phyloP scores from a whole-genome alignment of 2,888 invertebrate genomes.

The Mimas tiliae region DNA sequence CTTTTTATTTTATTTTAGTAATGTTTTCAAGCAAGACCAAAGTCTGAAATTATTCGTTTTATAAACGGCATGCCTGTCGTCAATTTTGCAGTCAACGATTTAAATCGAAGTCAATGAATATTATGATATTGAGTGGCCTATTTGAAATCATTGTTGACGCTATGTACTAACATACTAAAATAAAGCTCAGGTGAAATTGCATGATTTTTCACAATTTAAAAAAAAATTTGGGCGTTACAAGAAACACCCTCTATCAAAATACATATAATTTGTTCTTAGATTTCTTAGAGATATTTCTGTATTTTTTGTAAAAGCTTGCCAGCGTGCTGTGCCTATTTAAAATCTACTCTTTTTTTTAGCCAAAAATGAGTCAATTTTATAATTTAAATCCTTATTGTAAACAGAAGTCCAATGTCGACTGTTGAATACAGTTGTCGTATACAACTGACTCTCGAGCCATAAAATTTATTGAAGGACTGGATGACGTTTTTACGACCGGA shows the following conservation, averaged over 20 bases:
- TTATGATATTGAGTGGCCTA: background rate
- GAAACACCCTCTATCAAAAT: too few species aligned
- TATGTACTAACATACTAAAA: background rate
- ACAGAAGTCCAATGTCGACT: constrained; percentile 30
- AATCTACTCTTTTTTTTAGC: background rate
- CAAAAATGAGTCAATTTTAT: background rate
- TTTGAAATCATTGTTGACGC: too few species aligned
- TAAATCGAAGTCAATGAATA: constrained; percentile 5
- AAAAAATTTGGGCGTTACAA: too few species aligned
- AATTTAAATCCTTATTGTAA: constrained; percentile 26
- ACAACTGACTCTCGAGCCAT: constrained; percentile 37
- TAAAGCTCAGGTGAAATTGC: background rate
- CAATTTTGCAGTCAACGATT: background rate
- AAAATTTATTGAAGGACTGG: constrained; percentile 39
- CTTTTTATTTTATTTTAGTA: too few species aligned
- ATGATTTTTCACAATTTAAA: too few species aligned
- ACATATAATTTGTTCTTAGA: too few species aligned
- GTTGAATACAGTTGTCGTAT: constrained; percentile 34
- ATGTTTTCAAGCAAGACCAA: too few species aligned
- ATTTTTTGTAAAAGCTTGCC: too few species aligned
- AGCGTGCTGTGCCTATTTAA: too few species aligned
- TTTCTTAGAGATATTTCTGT: too few species aligned
- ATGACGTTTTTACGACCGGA: constrained; percentile 42
- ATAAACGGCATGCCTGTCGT: background rate
- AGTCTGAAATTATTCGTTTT: background rate